Evolutionary conservation across 1,140 invertebrate genomes (phyloP), one percentile per base, ranked within the genome.

Genomic region (Drosophila sulfurigaster): DNA sequence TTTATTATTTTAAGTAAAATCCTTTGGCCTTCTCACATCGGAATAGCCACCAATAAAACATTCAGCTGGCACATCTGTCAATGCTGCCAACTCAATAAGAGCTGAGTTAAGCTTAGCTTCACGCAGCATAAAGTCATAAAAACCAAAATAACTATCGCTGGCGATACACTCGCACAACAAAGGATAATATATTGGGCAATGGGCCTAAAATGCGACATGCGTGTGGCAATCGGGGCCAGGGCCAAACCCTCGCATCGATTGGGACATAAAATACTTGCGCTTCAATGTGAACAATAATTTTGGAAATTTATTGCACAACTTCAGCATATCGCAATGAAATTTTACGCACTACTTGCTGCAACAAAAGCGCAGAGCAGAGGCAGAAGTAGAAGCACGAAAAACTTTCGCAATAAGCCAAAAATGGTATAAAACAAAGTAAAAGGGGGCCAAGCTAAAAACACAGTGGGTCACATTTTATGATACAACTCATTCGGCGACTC

Each of bases 271-370:
- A 75, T 69, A 57, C 51, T 75, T 70, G 57, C 43, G 58, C 83
- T 82, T 83, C 83, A 83, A 82, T 87, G 83, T 78, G 85, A 75
- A 69, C 83, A 88, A 87, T 87, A 88, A 87, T 87, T 87, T 87
- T 70, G 25, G 64, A 72, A 87, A 88, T 87, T 87, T 87, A 88
- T 87, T 79, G 70, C 80, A 63, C 77, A 87, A 87, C 83, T 87
- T 87, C 79, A 79, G 85, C 75, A 87, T 82, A 80, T 82, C 83
- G 80, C 80, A 83, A 89, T 83, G 83, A 88, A 86, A 88, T 87
- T 87, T 88, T 87, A 87, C 83, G 83, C 83, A 87, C 83, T 87
- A 87, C 83, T 87, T 87, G 83, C 83, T 80, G 83, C 83, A 79
- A 64, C 71, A 63, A 7, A 49, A 57, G 8, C n/a, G 8, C 35